Conservation (phyloP, 2,113 vertebrate species). For the Arvicanthis niloticus region DNA sequence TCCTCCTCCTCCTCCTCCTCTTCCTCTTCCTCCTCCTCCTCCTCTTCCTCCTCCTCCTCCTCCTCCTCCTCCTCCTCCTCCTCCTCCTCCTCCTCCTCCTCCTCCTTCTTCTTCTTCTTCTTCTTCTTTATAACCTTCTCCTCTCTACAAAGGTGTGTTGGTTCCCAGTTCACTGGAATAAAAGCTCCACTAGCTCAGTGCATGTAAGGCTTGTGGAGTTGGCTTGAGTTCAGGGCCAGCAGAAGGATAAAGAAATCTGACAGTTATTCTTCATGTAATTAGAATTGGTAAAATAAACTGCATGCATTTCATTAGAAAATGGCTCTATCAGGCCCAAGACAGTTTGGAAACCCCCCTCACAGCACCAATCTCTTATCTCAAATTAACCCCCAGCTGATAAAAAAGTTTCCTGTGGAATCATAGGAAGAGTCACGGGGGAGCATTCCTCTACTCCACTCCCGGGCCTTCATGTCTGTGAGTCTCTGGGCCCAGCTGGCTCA, state of each 20-base stretch:
- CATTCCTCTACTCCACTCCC: background rate
- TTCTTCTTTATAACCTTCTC: background rate
- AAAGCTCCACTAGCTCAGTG: constrained; percentile 82
- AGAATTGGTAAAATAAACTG: constrained; percentile 86
- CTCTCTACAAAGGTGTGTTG: constrained; percentile 81
- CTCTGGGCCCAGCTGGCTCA: background rate
- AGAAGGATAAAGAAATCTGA: constrained; percentile 83
- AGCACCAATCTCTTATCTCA: constrained; percentile 80
- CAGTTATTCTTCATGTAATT: constrained; percentile 83
- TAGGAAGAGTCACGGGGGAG: background rate
- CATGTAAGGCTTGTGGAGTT: constrained; percentile 74
- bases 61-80: background rate
- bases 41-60: background rate
- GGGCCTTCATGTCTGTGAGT: background rate
- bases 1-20: background rate
- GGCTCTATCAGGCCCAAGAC: constrained; percentile 78
- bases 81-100: background rate
- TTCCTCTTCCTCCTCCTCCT: too few species aligned
- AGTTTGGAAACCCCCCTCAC: constrained; percentile 65
- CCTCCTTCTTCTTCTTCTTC: accelerated
- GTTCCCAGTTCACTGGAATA: constrained; percentile 82
- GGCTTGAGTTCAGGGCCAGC: constrained; percentile 80
- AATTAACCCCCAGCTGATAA: constrained; percentile 84
- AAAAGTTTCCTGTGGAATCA: constrained; percentile 46
- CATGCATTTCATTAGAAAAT: constrained; percentile 85